Evolutionary conservation across 2,113 vertebrate species (phyloP).

Genomic region (Heteronetta atricapilla): DNA sequence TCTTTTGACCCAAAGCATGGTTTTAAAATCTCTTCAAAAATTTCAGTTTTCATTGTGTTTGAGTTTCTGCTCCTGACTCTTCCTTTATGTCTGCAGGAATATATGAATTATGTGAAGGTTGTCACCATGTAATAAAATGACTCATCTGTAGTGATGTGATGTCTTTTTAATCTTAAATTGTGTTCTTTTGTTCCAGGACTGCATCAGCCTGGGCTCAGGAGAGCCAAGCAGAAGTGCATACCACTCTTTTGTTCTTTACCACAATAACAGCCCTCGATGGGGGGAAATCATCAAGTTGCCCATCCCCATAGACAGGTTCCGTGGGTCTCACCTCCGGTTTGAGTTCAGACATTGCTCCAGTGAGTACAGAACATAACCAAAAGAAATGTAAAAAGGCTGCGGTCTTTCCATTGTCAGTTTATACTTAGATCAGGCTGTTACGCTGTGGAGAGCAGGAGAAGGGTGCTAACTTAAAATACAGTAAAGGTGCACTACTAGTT

Average conservation of each 20-base stretch:
- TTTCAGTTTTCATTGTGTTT: neutral
- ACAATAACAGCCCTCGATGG: constrained; percentile 96
- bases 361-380: constrained; percentile 71
- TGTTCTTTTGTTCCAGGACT: constrained; percentile 81
- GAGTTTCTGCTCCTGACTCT: neutral
- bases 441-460: neutral
- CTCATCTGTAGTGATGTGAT: neutral
- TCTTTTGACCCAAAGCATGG: neutral
- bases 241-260: constrained; percentile 95
- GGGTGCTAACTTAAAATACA: neutral
- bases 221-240: constrained; percentile 89
- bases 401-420: neutral
- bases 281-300: constrained; percentile 93
- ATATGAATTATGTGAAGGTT: neutral
- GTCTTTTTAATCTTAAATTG: neutral
- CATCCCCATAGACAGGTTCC: constrained; percentile 93
- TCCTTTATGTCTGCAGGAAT: neutral
- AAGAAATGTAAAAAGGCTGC: neutral
- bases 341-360: constrained; percentile 98
- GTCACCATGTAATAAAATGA: neutral
- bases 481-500: neutral
- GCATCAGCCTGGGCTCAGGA: constrained; percentile 92
- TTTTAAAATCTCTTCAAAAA: neutral
- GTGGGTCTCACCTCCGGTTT: constrained; percentile 94
- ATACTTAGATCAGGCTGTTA: neutral